A percentile compares a stretch with the other conserved stretches of the same genome.
These are phyloP conservation scores for Formica selysi DNA, from an alignment of 1,140 invertebrate species.

Conservation along the genomic window DNA sequence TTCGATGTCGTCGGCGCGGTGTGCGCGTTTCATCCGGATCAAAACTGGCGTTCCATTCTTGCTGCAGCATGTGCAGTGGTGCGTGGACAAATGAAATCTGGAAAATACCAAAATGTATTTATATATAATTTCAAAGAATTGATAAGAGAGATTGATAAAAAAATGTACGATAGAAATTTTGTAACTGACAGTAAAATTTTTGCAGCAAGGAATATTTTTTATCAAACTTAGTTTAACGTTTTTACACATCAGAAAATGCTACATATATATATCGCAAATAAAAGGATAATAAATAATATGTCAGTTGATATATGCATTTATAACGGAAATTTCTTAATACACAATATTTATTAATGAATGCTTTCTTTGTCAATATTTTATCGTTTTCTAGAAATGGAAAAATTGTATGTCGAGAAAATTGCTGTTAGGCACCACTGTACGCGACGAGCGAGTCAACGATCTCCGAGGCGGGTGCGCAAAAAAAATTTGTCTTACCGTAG, in stretches of 20 bases:
- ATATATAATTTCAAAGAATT: neutral
- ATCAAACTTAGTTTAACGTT: too few relatives aligned
- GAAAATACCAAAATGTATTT: neutral
- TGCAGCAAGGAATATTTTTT: too few relatives aligned
- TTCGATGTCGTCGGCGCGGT: slow-evolving; percentile 30
- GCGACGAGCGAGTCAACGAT: neutral
- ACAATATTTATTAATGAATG: neutral
- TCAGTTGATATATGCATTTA: neutral
- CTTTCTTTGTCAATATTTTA: neutral
- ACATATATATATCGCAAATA: neutral
- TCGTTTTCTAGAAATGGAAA: neutral
- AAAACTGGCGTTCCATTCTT: slow-evolving; percentile 23
- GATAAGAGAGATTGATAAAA: neutral
- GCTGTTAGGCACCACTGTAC: slow-evolving; percentile 10
- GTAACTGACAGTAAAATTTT: too few relatives aligned
- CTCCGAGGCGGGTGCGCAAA: slow-evolving; percentile 1
- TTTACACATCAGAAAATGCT: neutral
- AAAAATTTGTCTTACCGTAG: slow-evolving; percentile 56
- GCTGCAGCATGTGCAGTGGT: neutral
- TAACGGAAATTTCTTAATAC: neutral
- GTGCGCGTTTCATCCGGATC: slow-evolving; percentile 5
- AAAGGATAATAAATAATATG: neutral
- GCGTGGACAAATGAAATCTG: neutral
- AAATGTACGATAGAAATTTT: neutral
- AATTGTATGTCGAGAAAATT: neutral